A percentile compares a stretch with the other conserved stretches of the same genome.
phyloP scores from a whole-genome alignment of 2,113 vertebrate genomes.

The Illadopsis cleaveri region DNA sequence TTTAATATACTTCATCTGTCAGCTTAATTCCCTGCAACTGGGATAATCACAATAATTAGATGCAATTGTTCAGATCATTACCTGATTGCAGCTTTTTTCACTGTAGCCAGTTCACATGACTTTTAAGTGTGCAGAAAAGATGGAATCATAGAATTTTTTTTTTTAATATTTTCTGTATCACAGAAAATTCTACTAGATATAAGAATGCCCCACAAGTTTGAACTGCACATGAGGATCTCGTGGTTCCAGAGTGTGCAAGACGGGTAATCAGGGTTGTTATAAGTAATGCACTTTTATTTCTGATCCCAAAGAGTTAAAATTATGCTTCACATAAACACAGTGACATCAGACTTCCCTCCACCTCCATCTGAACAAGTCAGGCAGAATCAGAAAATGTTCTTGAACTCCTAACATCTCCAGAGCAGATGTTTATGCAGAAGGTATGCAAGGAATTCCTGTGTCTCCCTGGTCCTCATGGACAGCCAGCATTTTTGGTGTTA shows the following conservation, averaged over 20 bases:
- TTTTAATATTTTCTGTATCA: background rate
- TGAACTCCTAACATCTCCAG: background rate
- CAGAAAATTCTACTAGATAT: background rate
- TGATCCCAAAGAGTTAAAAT: background rate
- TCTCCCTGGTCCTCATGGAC: background rate
- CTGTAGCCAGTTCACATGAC: background rate
- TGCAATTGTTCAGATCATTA: constrained; percentile 31
- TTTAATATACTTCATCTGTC: constrained; percentile 9
- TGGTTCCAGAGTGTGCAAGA: background rate
- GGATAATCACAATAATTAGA: constrained; percentile 40
- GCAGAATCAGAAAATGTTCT: background rate
- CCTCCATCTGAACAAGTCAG: background rate
- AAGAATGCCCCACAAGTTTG: background rate
- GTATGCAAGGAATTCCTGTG: background rate
- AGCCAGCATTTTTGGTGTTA: background rate
- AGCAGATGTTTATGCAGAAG: background rate
- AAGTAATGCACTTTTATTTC: background rate
- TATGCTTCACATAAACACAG: background rate
- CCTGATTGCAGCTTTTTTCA: background rate
- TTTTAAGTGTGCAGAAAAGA: background rate
- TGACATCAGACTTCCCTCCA: background rate
- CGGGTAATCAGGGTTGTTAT: background rate
- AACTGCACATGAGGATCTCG: background rate
- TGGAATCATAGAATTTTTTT: background rate
- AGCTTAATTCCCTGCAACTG: constrained; percentile 21